These are phyloP conservation scores for Telenomus remus DNA, from an alignment of 1,140 invertebrate genomes.

Conservation along the genomic window DNA sequence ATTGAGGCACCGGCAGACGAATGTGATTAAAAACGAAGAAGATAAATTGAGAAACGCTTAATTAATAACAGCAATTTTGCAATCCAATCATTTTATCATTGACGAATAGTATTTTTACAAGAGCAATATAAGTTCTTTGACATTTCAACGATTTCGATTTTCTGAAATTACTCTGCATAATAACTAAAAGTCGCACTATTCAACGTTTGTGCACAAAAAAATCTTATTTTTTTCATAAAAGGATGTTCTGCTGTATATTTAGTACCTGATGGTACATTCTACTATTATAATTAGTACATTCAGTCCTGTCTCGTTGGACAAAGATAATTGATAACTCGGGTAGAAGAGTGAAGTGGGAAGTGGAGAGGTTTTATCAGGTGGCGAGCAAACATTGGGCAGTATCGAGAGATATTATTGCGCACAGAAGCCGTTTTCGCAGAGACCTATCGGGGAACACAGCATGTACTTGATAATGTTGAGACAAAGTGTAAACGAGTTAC, in stretches of 20 bases:
- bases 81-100: background rate
- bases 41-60: background rate
- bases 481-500: slow-evolving; percentile 68
- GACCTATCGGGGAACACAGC: slow-evolving; percentile 64
- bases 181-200: no score
- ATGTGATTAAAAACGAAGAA: background rate
- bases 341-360: slow-evolving; percentile 16
- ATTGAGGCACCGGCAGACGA: background rate
- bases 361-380: slow-evolving; percentile 49
- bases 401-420: slow-evolving; percentile 51
- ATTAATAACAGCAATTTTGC: background rate
- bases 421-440: slow-evolving; percentile 63
- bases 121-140: no score
- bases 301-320: slow-evolving; percentile 8
- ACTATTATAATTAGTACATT: slow-evolving; percentile 3
- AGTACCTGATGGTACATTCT: no score
- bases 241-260: no score
- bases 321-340: slow-evolving; percentile 33
- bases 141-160: no score
- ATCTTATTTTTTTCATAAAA: no score
- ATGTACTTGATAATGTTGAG: slow-evolving; percentile 70
- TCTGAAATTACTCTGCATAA: no score
- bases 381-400: slow-evolving; percentile 46
- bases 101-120: no score
- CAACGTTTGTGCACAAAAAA: no score